These are phyloP conservation scores for Palythoa heliodiscus DNA, from an alignment of 92 coral and sea anemone genomes.

Conservation along the genomic window DNA sequence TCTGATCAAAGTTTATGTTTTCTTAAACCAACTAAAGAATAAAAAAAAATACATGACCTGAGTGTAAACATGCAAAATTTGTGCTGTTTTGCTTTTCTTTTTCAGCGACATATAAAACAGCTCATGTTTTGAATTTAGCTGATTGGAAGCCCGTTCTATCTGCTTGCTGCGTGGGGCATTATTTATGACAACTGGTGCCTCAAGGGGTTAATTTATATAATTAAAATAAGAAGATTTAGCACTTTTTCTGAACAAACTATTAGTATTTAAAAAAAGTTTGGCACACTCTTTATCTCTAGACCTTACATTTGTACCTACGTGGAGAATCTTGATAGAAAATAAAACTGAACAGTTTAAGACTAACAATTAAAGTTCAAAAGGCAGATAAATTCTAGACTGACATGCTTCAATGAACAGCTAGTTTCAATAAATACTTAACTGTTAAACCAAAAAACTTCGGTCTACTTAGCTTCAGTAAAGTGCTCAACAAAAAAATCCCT, in stretches of 20 bases:
- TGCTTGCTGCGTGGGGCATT: too few relatives aligned
- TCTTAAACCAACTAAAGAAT: not conserved
- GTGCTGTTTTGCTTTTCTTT: not conserved
- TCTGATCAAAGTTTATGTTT: conserved; percentile 21
- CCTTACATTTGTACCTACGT: not conserved
- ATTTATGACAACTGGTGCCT: too few relatives aligned
- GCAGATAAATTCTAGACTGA: not conserved
- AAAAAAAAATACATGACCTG: not conserved
- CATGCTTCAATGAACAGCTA: not conserved
- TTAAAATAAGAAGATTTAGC: too few relatives aligned
- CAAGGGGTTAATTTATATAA: too few relatives aligned
- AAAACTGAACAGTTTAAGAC: not conserved
- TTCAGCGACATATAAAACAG: not conserved
- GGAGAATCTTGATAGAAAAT: not conserved
- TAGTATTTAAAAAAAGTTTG: too few relatives aligned
- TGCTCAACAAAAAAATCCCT: not conserved
- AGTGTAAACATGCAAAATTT: not conserved
- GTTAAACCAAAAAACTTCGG: not conserved
- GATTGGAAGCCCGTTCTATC: too few relatives aligned
- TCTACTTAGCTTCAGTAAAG: not conserved
- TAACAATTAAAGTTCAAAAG: not conserved
- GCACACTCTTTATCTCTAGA: not conserved
- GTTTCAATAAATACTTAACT: not conserved
- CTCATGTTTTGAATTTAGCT: not conserved
- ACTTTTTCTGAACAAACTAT: too few relatives aligned